Base-by-base conservation (phyloP, 2,113 vertebrate genomes). In the Prinia subflava region DNA sequence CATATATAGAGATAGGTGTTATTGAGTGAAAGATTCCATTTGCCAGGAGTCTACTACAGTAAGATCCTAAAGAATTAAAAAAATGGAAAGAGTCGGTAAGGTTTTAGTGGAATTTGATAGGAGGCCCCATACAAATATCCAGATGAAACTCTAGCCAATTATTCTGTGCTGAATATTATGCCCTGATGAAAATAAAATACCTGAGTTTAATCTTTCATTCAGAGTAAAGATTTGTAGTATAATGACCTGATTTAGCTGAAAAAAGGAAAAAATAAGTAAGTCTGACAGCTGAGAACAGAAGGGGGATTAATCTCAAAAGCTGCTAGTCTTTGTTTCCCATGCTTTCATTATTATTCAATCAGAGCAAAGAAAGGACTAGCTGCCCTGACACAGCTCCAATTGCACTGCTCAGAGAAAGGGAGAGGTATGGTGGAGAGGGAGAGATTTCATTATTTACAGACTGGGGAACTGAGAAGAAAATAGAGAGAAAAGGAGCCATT, bases 211-310 rank as follows among this genome's bases (percentile, higher is more conserved):
- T 98, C 94, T 96, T 97, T 98, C 96, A 96, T 97, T 97, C 95
- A 95, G 95, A 93, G 96, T 93, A 97, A 97, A 98, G 96, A 97
- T 97, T 97, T 97, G 96, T 97, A 96, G 97, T 39, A 86, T 97
- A 98, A 98, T 98, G 96, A 97, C 94, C 96, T 95, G 96, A 97
- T 98, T 98, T 98, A 98, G 79, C 85, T 94, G 96, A 97, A 97
- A 96, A 98, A 97, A 94, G 92, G 92, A 94, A 90, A 88, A 94
- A 95, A 89, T 93, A 94, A 97, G 96, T 96, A 97, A 96, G 96
- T 95, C 96, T 97, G 97, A 97, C 98, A 98, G 96, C 92, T 95
- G 95, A 97, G 97, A 98, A 97, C 90, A 97, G 97, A 97, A 95
- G 91, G 92, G 83, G 95, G 97, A 98, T 98, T 98, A 98, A 98